A percentile compares a stretch with the other conserved stretches of the same genome.
phyloP scores from a whole-genome alignment of 2,797 vertebrate species.

The Sebastes cheni region DNA sequence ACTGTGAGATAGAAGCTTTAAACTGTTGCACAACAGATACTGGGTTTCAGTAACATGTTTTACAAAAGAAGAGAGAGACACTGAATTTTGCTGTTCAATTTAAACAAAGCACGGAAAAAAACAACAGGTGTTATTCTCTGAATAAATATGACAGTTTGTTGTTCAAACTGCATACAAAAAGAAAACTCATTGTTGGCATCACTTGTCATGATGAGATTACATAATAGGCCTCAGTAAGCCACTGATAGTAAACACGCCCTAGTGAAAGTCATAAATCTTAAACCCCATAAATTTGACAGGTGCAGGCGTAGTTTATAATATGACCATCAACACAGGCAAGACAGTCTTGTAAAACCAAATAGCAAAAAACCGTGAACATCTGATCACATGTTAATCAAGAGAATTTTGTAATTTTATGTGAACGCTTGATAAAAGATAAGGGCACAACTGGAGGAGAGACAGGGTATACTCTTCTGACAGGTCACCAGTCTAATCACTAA shows the following conservation, averaged over 20 bases:
- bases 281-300: conserved; percentile 4
- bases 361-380: background rate
- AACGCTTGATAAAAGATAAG: background rate
- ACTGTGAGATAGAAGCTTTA: conserved; percentile 76
- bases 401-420: background rate
- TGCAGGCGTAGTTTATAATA: background rate
- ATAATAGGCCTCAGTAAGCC: conserved; percentile 17
- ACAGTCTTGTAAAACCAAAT: conserved; percentile 9
- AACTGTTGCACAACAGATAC: conserved; percentile 79
- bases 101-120: conserved; percentile 43
- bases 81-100: conserved; percentile 5
- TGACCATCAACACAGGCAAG: background rate
- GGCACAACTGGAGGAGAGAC: background rate
- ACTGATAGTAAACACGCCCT: conserved; percentile 31
- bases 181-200: conserved; percentile 29
- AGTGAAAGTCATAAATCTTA: conserved; percentile 33
- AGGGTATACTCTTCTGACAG: background rate
- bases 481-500: background rate
- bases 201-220: conserved; percentile 26
- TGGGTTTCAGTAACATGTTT: conserved; percentile 80
- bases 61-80: conserved; percentile 33
- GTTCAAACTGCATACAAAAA: conserved; percentile 16
- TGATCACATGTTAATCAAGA: background rate
- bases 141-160: background rate
- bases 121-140: background rate